Evolutionary conservation across 2,888 invertebrate genomes (phyloP).

Genomic region (Rhingia campestris): DNA sequence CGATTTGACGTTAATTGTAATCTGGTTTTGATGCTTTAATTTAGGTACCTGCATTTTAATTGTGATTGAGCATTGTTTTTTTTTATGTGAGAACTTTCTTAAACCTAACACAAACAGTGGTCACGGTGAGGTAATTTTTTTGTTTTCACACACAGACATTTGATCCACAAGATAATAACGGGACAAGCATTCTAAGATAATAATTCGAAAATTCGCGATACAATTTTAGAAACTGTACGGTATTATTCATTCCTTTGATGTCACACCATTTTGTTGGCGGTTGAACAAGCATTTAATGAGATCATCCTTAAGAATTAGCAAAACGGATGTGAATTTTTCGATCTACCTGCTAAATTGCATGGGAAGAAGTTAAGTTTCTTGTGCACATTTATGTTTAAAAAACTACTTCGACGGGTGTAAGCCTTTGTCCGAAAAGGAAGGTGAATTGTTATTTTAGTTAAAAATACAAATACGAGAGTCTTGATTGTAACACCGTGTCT

Average conservation of each 20-base stretch:
- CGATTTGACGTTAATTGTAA: constrained; percentile 19
- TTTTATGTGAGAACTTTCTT: constrained; percentile 44
- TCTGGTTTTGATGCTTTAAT: constrained; percentile 38
- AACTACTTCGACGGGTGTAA: too few species aligned
- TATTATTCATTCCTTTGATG: constrained; percentile 17
- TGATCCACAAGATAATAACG: too few species aligned
- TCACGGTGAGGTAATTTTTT: constrained; percentile 18
- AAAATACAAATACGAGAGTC: too few species aligned
- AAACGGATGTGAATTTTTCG: constrained; percentile 31
- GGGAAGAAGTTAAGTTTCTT: background rate
- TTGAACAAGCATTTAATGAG: constrained; percentile 47
- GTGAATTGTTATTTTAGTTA: too few species aligned
- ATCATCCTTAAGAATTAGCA: constrained; percentile 49
- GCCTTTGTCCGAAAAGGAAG: too few species aligned
- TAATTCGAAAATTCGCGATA: background rate
- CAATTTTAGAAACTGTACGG: background rate
- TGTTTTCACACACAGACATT: background rate
- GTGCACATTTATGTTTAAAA: background rate
- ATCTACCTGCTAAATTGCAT: constrained; percentile 52
- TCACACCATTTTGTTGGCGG: background rate
- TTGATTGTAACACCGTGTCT: too few species aligned
- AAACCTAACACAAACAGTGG: constrained; percentile 3
- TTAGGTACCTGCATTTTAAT: constrained; percentile 7
- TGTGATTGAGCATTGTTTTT: background rate
- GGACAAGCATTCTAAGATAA: background rate